These are phyloP conservation scores for Tenthredo scrophulariae DNA, from an alignment of 2,888 invertebrate species.

Conservation along the genomic window DNA sequence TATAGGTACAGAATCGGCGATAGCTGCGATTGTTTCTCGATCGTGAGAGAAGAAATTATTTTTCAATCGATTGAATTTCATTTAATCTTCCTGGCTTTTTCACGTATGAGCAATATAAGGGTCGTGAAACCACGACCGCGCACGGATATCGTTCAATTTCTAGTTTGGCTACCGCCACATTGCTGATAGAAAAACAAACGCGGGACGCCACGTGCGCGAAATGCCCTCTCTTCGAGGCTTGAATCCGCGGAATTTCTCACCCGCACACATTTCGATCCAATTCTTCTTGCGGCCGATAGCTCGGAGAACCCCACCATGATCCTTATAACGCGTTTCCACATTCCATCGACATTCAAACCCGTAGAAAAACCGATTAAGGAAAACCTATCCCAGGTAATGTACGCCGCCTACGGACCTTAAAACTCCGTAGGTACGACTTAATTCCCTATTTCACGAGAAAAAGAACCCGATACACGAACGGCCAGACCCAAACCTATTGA, in stretches of 20 bases:
- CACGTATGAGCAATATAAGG: background rate
- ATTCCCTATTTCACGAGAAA: conserved; percentile 5
- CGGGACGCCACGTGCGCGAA: conserved; percentile 9
- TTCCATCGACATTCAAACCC: conserved; percentile 5
- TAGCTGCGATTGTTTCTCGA: background rate
- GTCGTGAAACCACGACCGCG: background rate
- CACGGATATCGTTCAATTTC: conserved; percentile 21
- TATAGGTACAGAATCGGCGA: background rate
- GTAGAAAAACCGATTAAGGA: conserved; percentile 5
- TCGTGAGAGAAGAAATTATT: conserved; percentile 22
- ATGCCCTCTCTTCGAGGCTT: background rate
- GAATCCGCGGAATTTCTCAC: conserved; percentile 4
- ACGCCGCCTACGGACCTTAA: conserved; percentile 4
- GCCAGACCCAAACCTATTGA: conserved; percentile 7
- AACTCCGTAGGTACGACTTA: conserved; percentile 19
- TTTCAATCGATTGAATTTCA: conserved; percentile 22
- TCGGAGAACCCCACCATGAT: background rate
- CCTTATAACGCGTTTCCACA: conserved; percentile 13
- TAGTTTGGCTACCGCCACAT: conserved; percentile 26
- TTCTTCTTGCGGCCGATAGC: background rate
- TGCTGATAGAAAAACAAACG: conserved; percentile 40
- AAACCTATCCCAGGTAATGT: conserved; percentile 7
- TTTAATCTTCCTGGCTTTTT: background rate
- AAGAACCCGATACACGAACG: background rate
- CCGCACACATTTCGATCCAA: background rate